These are phyloP conservation scores for Pterobdella sp. DNA, from an alignment of 2,888 invertebrate species.

Conservation along the genomic window DNA sequence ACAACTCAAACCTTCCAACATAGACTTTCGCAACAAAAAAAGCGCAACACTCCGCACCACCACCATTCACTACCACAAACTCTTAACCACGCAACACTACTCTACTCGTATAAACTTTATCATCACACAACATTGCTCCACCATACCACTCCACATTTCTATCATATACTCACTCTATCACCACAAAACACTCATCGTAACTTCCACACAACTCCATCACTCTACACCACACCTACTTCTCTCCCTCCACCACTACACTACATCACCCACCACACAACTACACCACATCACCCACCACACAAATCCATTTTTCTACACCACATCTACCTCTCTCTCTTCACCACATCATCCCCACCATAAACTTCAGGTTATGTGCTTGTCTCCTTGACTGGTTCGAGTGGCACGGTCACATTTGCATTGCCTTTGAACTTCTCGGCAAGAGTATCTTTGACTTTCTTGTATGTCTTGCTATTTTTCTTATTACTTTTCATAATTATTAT, in stretches of 20 bases:
- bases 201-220: too few species aligned
- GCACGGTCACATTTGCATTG: constrained; percentile 52
- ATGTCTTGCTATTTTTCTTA: background rate
- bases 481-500: background rate
- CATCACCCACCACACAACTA: background rate
- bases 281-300: background rate
- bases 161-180: too few species aligned
- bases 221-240: background rate
- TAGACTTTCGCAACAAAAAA: too few species aligned
- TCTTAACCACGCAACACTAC: too few species aligned
- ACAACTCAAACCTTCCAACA: too few species aligned
- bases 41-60: too few species aligned
- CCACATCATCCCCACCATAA: too few species aligned
- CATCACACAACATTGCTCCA: too few species aligned
- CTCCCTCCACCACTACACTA: background rate
- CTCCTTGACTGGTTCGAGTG: constrained; percentile 53
- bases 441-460: constrained; percentile 52
- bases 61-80: too few species aligned
- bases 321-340: background rate
- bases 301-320: background rate
- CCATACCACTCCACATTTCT: too few species aligned
- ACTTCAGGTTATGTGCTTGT: constrained; percentile 53
- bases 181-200: too few species aligned
- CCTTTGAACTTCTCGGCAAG: constrained; percentile 51
- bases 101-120: too few species aligned